A percentile compares a stretch with the other conserved stretches of the same genome.
phyloP scores from a whole-genome alignment of 2,113 vertebrate genomes.

The Rutilus rutilus region DNA sequence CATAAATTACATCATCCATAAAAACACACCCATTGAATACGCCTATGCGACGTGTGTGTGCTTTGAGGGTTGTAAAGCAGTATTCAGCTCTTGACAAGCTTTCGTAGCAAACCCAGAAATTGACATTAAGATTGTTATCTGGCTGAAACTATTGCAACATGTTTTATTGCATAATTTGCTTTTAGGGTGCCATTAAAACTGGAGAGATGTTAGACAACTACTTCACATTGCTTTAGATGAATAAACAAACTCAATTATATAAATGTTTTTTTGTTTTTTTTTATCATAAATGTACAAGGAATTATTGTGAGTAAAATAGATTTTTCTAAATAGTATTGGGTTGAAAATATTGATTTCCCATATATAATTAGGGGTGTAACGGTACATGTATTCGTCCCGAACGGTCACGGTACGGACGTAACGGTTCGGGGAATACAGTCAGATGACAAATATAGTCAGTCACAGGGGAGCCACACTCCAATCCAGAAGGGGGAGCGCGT shows the following conservation, averaged over 20 bases:
- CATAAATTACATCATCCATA: background rate
- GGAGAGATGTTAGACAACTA: background rate
- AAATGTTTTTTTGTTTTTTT: too few relatives aligned
- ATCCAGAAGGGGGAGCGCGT: too few relatives aligned
- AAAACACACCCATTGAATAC: background rate
- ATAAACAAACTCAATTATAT: background rate
- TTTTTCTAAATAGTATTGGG: too few relatives aligned
- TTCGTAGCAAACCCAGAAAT: background rate
- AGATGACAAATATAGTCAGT: too few relatives aligned
- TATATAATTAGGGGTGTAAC: too few relatives aligned
- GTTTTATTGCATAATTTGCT: background rate
- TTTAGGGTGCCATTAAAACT: background rate
- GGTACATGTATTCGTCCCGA: too few relatives aligned
- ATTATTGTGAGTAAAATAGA: background rate
- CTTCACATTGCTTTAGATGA: background rate
- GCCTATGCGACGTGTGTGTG: background rate
- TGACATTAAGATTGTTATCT: background rate
- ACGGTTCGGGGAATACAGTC: too few relatives aligned
- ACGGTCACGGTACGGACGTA: too few relatives aligned
- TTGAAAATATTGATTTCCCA: too few relatives aligned
- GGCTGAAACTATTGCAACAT: background rate
- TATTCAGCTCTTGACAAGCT: background rate
- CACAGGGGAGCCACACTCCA: too few relatives aligned
- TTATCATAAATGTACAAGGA: background rate
- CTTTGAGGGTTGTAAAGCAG: background rate